phyloP scores from a whole-genome alignment of 37 sponge, comb jelly and placozoan species.

The Geodia barretti region DNA sequence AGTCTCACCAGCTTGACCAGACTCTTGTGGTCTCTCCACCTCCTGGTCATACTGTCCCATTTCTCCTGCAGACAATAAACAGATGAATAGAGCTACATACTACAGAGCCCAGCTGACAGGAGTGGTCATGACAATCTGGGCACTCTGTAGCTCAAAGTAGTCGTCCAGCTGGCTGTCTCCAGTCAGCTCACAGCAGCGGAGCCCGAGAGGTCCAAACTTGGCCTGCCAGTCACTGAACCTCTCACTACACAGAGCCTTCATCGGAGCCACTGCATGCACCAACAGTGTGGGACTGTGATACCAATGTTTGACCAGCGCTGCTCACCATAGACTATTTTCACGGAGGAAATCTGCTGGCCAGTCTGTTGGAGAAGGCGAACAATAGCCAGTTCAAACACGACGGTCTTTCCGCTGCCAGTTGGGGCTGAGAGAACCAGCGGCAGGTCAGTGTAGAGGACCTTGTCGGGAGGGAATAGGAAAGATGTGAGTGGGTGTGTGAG shows the following conservation, averaged over 20 bases:
- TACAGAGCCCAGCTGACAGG: conserved; percentile 60
- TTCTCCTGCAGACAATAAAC: conserved; percentile 82
- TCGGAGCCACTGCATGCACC: conserved; percentile 98
- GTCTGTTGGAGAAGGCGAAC: conserved; percentile 80
- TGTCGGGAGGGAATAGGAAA: not conserved
- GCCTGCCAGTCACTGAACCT: conserved; percentile 84
- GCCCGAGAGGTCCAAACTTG: conserved; percentile 84
- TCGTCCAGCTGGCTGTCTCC: conserved; percentile 97
- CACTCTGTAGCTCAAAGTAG: conserved; percentile 86
- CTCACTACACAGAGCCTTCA: conserved; percentile 97
- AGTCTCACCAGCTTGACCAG: conserved; percentile 85
- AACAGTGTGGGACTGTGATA: no score
- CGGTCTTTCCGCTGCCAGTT: conserved; percentile 99
- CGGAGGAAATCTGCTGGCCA: conserved; percentile 16
- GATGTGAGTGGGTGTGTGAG: no score
- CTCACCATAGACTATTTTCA: conserved; percentile 87
- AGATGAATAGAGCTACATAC: not conserved
- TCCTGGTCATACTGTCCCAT: conserved; percentile 99
- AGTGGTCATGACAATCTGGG: conserved; percentile 95
- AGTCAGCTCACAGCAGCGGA: conserved; percentile 91
- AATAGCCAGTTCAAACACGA: conserved; percentile 95
- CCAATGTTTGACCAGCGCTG: no score
- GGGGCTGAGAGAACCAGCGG: conserved; percentile 91
- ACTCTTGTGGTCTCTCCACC: conserved; percentile 92
- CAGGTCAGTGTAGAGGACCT: conserved; percentile 90